Percentiles rank a stretch among this genome's conserved stretches.
phyloP scores from a whole-genome alignment of 2,113 vertebrate genomes.

The Leucosticte australis region DNA sequence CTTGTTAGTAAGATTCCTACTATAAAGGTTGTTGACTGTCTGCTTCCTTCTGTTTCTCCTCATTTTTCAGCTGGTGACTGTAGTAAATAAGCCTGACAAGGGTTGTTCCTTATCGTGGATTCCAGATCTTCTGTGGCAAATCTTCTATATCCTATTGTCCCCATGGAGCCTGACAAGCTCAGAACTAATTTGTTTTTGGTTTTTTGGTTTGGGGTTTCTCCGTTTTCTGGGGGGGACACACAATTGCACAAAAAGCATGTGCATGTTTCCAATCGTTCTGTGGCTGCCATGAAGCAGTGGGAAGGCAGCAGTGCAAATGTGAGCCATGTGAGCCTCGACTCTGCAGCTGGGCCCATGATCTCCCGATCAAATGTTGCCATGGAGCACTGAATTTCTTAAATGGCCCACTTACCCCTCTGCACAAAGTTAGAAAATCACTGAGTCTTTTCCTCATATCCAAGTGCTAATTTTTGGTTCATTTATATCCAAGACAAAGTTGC shows the following conservation, averaged over 20 bases:
- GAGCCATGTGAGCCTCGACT: not conserved
- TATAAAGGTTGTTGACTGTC: slow-evolving; percentile 57
- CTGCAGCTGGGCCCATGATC: not conserved
- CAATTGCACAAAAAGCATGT: not conserved
- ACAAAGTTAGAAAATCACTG: not conserved
- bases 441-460: not conserved
- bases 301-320: not conserved
- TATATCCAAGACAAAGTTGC: not conserved
- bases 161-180: not conserved
- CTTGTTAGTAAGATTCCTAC: slow-evolving; percentile 42
- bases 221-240: too few relatives aligned
- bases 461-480: not conserved
- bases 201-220: not conserved
- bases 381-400: not conserved
- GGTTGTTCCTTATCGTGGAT: slow-evolving; percentile 15
- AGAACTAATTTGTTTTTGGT: not conserved
- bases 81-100: slow-evolving; percentile 50
- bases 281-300: not conserved
- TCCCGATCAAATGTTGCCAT: not conserved
- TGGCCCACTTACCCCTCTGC: not conserved
- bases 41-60: slow-evolving; percentile 60
- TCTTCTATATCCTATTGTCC: not conserved
- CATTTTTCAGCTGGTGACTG: slow-evolving; percentile 48
- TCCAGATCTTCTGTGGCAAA: slow-evolving; percentile 18
- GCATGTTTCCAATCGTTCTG: not conserved